Conservation (phyloP, 2,113 vertebrate genomes). For the Pleuronectes platessa region DNA sequence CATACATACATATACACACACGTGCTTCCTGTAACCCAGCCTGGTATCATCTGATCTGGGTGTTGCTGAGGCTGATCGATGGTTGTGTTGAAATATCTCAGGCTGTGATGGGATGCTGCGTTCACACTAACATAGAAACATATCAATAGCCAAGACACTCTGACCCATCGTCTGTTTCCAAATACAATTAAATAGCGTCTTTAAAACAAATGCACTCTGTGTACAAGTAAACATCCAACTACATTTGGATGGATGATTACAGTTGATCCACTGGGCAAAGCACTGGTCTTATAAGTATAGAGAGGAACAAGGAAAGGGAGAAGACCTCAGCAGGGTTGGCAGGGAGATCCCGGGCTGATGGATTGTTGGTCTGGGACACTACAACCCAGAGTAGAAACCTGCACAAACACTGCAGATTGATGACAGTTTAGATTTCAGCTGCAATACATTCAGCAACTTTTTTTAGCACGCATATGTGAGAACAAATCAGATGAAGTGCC, state of each 20-base stretch:
- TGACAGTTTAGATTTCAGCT: too few relatives aligned
- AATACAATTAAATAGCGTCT: slow-evolving; percentile 87
- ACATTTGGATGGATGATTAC: slow-evolving; percentile 46
- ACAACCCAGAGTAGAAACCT: too few relatives aligned
- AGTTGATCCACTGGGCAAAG: slow-evolving; percentile 18
- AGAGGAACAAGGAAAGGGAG: background rate
- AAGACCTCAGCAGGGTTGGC: too few relatives aligned
- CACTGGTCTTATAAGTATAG: background rate
- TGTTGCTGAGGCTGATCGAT: slow-evolving; percentile 88
- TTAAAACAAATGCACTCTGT: slow-evolving; percentile 59
- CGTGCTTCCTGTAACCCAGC: slow-evolving; percentile 84
- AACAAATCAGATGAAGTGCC: too few relatives aligned
- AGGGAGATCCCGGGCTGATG: too few relatives aligned
- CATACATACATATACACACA: slow-evolving; percentile 25
- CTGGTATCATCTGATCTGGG: slow-evolving; percentile 85
- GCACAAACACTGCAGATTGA: too few relatives aligned
- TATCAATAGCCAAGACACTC: slow-evolving; percentile 85
- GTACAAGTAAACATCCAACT: slow-evolving; percentile 40
- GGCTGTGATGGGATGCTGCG: slow-evolving; percentile 87
- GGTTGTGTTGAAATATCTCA: slow-evolving; percentile 89
- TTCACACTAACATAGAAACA: slow-evolving; percentile 85
- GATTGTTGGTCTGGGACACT: too few relatives aligned
- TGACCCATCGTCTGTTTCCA: slow-evolving; percentile 87
- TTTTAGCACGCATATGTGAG: too few relatives aligned
- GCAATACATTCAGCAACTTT: too few relatives aligned